Evolutionary conservation across 2,888 invertebrate species (phyloP), one percentile per base, ranked within the genome.

Genomic region (Dicranocentrus wangi): DNA sequence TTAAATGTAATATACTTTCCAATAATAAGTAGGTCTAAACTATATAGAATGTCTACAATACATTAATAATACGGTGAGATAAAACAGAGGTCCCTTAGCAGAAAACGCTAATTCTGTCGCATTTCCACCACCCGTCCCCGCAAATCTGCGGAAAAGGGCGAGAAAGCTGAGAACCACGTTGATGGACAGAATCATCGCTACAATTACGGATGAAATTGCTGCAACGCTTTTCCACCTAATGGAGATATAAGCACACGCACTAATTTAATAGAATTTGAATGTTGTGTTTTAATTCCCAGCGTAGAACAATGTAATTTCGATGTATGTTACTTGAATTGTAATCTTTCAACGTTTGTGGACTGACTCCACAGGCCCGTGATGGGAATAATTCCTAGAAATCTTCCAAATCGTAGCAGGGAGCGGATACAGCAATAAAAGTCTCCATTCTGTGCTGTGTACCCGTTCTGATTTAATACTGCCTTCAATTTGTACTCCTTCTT

Each of bases 71-170:
- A 63, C 75, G 7, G 70, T 63, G 13, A 82, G 21, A 58, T 81
- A 84, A 25, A 82, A 78, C 5, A 82, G 39, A 0, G 84, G 82
- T 13, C 53, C 58, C 25, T 63, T 65, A 0, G 76, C 82, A 23
- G 80, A 43, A 23, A 71, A 32, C 1, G 84, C 84, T 47, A 82
- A 66, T n/a, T 82, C 70, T 25, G 72, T 75, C 7, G 82, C 82
- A 53, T 81, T 84, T 27, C 79, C 71, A 25, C 75, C 78, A n/a
- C 76, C 78, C 3, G 32, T 23, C 1, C 73, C 81, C 0, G 72
- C 80, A 66, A 82, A 83, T 43, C 61, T 43, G 51, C 61, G 13
- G 15, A 80, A 42, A 15, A 83, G 32, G 21, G 32, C 51, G 17
- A 73, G 15, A 58, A 80, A 63, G 21, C 77, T 77, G 19, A 83